A percentile compares a stretch with the other conserved stretches of the same genome.
phyloP scores from a whole-genome alignment of 30 jellyfish, hydroid and myxozoan species.

The Haliclystus octoradiatus region DNA sequence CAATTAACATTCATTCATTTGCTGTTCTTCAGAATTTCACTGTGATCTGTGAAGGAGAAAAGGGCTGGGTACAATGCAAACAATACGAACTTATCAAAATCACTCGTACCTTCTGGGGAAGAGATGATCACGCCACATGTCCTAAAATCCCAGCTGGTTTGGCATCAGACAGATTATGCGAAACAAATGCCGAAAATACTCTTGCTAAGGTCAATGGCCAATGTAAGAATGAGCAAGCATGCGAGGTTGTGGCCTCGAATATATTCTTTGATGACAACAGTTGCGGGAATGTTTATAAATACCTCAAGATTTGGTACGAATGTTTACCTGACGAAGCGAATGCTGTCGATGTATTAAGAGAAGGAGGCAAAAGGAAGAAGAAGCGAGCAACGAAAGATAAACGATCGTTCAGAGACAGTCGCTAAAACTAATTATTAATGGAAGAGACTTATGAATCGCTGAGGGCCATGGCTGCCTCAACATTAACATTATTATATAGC shows the following conservation, averaged over 20 bases:
- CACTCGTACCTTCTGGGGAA: conserved; percentile 94
- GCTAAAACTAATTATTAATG: no score
- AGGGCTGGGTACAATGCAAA: conserved; percentile 98
- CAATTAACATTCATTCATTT: no score
- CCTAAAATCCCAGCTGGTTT: conserved; percentile 97
- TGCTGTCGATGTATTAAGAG: conserved; percentile 94
- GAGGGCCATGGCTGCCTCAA: no score
- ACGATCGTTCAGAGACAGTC: conserved; percentile 95
- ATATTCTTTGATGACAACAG: conserved; percentile 98
- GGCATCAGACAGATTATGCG: conserved; percentile 86
- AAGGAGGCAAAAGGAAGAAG: conserved; percentile 91
- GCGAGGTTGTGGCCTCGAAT: conserved; percentile 99
- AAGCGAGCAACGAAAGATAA: conserved; percentile 96
- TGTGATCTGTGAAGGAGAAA: conserved; percentile 99
- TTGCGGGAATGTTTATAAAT: conserved; percentile 96
- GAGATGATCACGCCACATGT: conserved; percentile 96
- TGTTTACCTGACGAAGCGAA: conserved; percentile 97
- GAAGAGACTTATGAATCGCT: no score
- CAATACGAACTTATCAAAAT: conserved; percentile 91
- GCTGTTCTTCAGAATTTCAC: conserved; percentile 93
- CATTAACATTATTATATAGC: no score
- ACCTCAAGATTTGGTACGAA: conserved; percentile 93
- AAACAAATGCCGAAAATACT: conserved; percentile 83
- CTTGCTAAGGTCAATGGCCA: conserved; percentile 85
- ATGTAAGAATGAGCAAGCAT: conserved; percentile 96